phyloP scores from a whole-genome alignment of 2,888 invertebrate genomes.

The Oligia latruncula region DNA sequence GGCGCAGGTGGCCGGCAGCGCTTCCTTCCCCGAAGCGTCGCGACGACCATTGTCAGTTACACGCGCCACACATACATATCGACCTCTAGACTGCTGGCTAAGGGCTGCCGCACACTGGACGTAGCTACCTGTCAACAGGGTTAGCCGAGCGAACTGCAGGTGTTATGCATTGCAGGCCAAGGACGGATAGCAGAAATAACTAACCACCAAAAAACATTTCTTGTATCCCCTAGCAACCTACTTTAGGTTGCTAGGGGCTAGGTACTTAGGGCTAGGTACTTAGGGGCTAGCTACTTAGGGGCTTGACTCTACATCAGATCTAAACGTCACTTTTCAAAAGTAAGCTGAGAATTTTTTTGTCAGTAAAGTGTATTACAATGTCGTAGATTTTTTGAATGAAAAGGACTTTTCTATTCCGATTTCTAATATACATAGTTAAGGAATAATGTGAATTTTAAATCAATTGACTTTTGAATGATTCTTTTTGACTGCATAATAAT shows the following conservation, averaged over 20 bases:
- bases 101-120: background rate
- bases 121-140: background rate
- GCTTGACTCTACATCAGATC: background rate
- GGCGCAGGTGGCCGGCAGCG: constrained; percentile 75
- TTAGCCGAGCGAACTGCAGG: background rate
- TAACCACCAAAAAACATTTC: background rate
- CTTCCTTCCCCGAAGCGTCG: constrained; percentile 82
- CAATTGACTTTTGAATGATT: too few relatives aligned
- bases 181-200: background rate
- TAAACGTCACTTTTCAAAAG: too few relatives aligned
- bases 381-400: too few relatives aligned
- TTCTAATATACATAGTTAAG: too few relatives aligned
- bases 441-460: too few relatives aligned
- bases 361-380: too few relatives aligned
- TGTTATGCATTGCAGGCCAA: background rate
- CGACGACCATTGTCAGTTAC: constrained; percentile 72
- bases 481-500: too few relatives aligned
- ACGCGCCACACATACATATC: constrained; percentile 72
- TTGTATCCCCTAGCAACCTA: background rate
- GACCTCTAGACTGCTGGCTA: background rate
- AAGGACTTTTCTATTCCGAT: too few relatives aligned
- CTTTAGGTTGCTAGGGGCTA: background rate
- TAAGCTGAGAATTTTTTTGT: too few relatives aligned
- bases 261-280: background rate
- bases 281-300: background rate